Evolutionary conservation across 2,113 vertebrate genomes (phyloP).

Genomic region (Callospermophilus lateralis): DNA sequence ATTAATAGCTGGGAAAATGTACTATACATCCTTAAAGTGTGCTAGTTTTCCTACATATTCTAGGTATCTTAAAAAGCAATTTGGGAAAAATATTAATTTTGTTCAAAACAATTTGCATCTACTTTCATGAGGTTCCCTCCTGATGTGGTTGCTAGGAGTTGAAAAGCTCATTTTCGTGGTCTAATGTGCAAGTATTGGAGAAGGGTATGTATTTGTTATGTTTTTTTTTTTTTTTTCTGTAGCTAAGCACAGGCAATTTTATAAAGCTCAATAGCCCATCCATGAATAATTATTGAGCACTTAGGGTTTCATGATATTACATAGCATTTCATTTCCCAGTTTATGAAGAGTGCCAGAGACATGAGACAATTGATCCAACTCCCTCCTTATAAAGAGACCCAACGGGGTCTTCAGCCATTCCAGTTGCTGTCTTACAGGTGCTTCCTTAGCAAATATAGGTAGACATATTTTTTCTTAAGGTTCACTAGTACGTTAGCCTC

Average conservation of each 20-base stretch:
- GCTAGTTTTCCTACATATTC: background rate
- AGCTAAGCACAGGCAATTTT: background rate
- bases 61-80: slow-evolving; percentile 24
- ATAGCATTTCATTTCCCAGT: background rate
- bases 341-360: slow-evolving; percentile 15
- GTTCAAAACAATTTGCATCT: slow-evolving; percentile 19
- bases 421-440: background rate
- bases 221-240: background rate
- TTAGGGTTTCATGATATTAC: background rate
- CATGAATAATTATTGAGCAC: background rate
- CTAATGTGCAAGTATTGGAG: slow-evolving; percentile 38
- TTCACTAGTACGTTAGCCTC: background rate
- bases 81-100: slow-evolving; percentile 10
- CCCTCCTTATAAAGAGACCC: background rate
- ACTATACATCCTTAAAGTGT: background rate
- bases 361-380: background rate
- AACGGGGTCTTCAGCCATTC: background rate
- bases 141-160: slow-evolving; percentile 8
- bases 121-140: background rate
- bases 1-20: background rate
- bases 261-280: background rate
- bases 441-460: background rate
- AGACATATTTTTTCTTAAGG: background rate
- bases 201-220: background rate
- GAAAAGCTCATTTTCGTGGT: slow-evolving; percentile 34